Conservation (phyloP, 2,113 vertebrate genomes). For the Silurus asotus region DNA sequence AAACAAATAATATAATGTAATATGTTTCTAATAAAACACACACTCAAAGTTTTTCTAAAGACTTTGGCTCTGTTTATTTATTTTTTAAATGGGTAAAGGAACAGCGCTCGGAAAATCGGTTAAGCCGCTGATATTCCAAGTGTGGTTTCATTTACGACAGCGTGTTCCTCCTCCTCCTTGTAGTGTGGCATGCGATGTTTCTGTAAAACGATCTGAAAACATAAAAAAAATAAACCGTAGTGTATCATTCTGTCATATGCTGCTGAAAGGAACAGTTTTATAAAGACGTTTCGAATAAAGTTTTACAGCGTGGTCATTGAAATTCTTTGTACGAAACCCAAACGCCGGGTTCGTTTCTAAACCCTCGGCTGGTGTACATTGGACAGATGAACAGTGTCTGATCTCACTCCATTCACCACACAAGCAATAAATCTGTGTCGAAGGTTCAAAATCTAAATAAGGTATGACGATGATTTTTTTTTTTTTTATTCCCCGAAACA, state of each 20-base stretch:
- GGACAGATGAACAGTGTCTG: constrained; percentile 24
- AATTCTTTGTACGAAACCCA: background rate
- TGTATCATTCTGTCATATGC: constrained; percentile 37
- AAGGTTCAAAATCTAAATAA: background rate
- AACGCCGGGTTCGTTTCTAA: background rate
- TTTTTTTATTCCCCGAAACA: background rate
- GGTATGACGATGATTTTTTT: background rate
- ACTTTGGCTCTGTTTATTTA: constrained; percentile 1
- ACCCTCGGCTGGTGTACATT: constrained; percentile 9
- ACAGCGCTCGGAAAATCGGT: background rate
- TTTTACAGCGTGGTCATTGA: constrained; percentile 26
- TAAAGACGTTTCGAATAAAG: constrained; percentile 37
- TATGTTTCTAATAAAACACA: background rate
- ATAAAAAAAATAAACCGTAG: constrained; percentile 23
- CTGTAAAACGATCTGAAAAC: constrained; percentile 27
- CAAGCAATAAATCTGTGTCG: constrained; percentile 17
- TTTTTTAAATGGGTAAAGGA: background rate
- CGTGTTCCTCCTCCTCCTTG: constrained; percentile 19
- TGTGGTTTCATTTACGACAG: constrained; percentile 33
- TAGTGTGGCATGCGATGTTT: constrained; percentile 27
- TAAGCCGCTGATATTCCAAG: constrained; percentile 18
- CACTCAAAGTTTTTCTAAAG: background rate
- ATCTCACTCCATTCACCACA: constrained; percentile 19
- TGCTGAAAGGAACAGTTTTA: constrained; percentile 33
- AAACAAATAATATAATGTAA: background rate